Base-by-base conservation (phyloP, 2,888 invertebrate genomes). In the Furcula furcula region DNA sequence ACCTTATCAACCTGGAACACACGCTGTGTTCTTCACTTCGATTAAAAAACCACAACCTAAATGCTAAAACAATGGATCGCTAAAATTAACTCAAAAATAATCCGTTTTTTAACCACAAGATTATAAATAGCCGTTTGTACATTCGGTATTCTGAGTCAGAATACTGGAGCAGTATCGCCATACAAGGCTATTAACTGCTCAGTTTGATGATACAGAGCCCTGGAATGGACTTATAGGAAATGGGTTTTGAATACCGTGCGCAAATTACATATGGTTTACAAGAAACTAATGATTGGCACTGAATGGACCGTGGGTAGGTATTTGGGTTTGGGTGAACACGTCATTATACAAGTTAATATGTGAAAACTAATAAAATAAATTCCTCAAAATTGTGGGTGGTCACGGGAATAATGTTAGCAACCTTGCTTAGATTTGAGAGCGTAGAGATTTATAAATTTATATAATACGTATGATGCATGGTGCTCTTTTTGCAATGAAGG, bases 191-290 rank as follows among this genome's bases (percentile, higher is more conserved):
- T 60, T 53, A 58, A 39, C 41, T 39, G 42, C 38, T 36, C n/a
- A n/a, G n/a, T n/a, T n/a, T n/a, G 51, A 57, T 54, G 66, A 66
- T 47, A 51, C 53, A 54, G 41, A 41, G 37, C 33, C 36, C 25
- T 46, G 56, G 61, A 65, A 66, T 57, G 45, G 36, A 46, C 53
- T 54, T 49, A 53, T 52, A 59, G 65, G 53, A 68, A 65, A 68
- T 65, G 59, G 53, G 47, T 39, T 57, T 65, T 64, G 64, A 55
- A 65, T 66, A 57, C 55, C 54, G 38, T n/a, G n/a, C 28, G 32
- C 44, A 37, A 39, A 50, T 53, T 55, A 39, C 41, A 10, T 27
- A 27, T 20, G 31, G 27, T 46, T 49, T 52, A 48, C n/a, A 42
- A 53, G 39, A 50, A 30, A 36, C 29, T 41, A 37, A 45, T 38